Evolutionary conservation across 2,113 vertebrate genomes (phyloP).

Genomic region (Chauna torquata): DNA sequence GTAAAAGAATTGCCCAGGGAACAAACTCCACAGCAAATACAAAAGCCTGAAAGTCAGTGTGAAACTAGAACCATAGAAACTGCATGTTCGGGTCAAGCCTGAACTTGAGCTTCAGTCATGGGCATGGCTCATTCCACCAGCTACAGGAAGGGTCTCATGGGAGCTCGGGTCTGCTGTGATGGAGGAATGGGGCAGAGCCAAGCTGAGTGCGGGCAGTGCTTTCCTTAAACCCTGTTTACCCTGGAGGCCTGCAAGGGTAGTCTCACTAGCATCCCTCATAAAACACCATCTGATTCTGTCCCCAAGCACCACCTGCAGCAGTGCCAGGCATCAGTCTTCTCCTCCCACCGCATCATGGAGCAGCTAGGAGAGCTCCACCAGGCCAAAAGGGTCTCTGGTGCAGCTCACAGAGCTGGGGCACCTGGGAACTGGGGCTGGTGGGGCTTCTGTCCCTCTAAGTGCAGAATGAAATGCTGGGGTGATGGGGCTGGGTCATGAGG

Average conservation of each 20-base stretch:
- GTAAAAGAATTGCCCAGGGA: no score
- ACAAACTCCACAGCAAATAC: background rate
- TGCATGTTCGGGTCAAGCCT: rapidly evolving
- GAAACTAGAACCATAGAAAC: background rate
- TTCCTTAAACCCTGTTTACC: background rate
- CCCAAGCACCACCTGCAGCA: background rate
- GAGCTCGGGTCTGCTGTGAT: background rate
- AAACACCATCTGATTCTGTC: background rate
- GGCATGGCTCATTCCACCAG: background rate
- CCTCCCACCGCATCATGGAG: background rate
- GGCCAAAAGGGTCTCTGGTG: background rate
- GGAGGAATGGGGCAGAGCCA: background rate
- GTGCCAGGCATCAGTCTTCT: background rate
- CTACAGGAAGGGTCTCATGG: background rate
- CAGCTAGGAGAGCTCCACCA: rapidly evolving
- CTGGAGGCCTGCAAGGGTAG: background rate
- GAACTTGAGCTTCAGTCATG: background rate
- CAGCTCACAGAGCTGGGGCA: background rate
- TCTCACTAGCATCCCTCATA: background rate
- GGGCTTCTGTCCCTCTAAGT: background rate
- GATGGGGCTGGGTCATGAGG: background rate
- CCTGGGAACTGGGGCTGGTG: rapidly evolving
- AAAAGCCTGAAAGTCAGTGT: background rate
- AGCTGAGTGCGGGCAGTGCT: background rate
- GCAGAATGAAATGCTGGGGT: background rate